These are phyloP conservation scores for Platycercus adscitus DNA, from an alignment of 2,113 vertebrate genomes.

Conservation along the genomic window DNA sequence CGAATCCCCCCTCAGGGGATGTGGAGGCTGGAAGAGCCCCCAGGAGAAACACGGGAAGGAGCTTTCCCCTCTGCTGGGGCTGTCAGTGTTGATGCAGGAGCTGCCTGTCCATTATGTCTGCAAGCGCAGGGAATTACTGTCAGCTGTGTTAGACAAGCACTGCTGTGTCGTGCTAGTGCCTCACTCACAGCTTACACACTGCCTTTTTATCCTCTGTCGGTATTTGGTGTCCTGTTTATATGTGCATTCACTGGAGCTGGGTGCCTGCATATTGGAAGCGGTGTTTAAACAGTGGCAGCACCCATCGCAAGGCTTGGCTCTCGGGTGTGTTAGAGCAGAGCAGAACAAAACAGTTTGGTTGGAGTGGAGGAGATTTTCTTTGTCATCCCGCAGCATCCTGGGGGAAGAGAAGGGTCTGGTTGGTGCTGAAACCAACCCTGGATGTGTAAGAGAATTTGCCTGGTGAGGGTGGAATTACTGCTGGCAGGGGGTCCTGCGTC, in stretches of 20 bases:
- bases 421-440: not conserved
- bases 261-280: not conserved
- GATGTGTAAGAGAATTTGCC: not conserved
- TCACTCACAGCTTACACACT: not conserved
- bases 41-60: not conserved
- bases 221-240: not conserved
- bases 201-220: not conserved
- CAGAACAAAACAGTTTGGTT: not conserved
- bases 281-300: not conserved
- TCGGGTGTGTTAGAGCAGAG: accelerated
- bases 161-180: not conserved
- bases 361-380: not conserved
- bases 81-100: not conserved
- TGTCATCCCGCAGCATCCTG: not conserved
- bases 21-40: not conserved
- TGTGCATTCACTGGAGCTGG: not conserved
- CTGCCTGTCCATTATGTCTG: not conserved
- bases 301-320: accelerated
- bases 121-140: not conserved
- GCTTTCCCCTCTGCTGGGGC: not conserved
- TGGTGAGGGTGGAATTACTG: not conserved
- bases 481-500: slow-evolving; percentile 2
- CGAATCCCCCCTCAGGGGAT: not conserved
- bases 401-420: not conserved
- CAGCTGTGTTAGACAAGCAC: not conserved